These are phyloP conservation scores for Pissodes strobi DNA, from an alignment of 1,140 invertebrate genomes.

Conservation along the genomic window DNA sequence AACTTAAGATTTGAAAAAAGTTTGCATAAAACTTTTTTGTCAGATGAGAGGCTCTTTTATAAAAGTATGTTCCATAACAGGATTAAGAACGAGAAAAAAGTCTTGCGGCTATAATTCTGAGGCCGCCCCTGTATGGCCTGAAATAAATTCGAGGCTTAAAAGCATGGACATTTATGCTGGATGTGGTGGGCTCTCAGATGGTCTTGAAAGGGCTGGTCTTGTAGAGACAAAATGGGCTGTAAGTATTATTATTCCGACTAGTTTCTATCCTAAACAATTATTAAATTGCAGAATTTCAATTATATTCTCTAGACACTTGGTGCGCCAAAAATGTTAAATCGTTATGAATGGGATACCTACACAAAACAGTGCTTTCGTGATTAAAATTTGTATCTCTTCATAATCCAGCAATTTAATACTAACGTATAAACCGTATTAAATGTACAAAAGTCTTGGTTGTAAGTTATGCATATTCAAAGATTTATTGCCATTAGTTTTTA, in stretches of 20 bases:
- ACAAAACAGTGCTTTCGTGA: too few relatives aligned
- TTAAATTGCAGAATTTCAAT: too few relatives aligned
- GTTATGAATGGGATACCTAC: too few relatives aligned
- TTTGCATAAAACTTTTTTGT: not conserved
- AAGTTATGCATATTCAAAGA: too few relatives aligned
- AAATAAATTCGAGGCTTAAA: conserved; percentile 60
- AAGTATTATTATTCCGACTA: conserved; percentile 32
- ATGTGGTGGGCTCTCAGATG: conserved; percentile 78
- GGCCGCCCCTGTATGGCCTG: conserved; percentile 47
- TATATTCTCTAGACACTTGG: too few relatives aligned
- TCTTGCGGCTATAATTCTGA: conserved; percentile 6
- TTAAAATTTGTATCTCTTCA: too few relatives aligned
- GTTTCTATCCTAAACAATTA: not conserved
- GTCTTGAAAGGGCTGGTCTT: conserved; percentile 72
- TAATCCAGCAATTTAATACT: too few relatives aligned
- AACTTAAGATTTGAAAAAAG: too few relatives aligned
- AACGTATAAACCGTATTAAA: too few relatives aligned
- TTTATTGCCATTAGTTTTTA: too few relatives aligned
- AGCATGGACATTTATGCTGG: conserved; percentile 87
- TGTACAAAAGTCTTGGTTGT: too few relatives aligned
- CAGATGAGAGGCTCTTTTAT: conserved; percentile 26
- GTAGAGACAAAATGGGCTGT: conserved; percentile 74
- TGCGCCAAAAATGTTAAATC: too few relatives aligned
- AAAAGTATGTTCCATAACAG: not conserved
- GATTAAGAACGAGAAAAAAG: not conserved